Percentiles rank a stretch among this genome's conserved stretches.
Evolutionary conservation across 2,797 vertebrate species (phyloP).

Genomic region (Hipposideros larvatus): DNA sequence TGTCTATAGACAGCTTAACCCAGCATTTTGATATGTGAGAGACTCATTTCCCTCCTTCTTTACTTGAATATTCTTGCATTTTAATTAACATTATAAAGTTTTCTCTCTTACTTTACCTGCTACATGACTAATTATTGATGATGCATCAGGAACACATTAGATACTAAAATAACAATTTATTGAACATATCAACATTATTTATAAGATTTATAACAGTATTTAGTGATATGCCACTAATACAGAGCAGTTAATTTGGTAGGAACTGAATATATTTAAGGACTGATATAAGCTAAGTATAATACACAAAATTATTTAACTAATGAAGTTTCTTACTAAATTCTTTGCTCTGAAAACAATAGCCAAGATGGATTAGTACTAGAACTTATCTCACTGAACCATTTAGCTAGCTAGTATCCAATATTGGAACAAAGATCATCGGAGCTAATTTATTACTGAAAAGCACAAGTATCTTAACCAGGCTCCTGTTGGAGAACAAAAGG

Average conservation of each 20-base stretch:
- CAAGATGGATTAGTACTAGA: not conserved
- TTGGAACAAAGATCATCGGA: not conserved
- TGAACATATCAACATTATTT: not conserved
- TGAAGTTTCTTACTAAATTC: constrained; percentile 32
- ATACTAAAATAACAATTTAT: not conserved
- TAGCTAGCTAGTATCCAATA: not conserved
- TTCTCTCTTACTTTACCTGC: not conserved
- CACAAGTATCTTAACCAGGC: not conserved
- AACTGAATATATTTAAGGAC: not conserved
- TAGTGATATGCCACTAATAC: not conserved
- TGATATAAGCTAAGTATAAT: not conserved
- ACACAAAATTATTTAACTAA: not conserved
- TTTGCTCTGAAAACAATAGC: not conserved
- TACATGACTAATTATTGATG: not conserved
- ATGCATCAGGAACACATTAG: not conserved
- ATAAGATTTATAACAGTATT: not conserved
- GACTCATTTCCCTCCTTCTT: not conserved
- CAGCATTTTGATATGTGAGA: not conserved
- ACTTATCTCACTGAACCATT: not conserved
- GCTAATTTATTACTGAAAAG: not conserved
- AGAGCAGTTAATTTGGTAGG: not conserved
- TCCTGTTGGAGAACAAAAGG: constrained; percentile 1
- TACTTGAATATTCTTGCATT: not conserved
- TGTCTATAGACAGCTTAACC: not conserved
- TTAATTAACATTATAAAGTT: not conserved